These are phyloP conservation scores for Heterodera schachtii DNA, from an alignment of 1,140 invertebrate species.

Conservation along the genomic window DNA sequence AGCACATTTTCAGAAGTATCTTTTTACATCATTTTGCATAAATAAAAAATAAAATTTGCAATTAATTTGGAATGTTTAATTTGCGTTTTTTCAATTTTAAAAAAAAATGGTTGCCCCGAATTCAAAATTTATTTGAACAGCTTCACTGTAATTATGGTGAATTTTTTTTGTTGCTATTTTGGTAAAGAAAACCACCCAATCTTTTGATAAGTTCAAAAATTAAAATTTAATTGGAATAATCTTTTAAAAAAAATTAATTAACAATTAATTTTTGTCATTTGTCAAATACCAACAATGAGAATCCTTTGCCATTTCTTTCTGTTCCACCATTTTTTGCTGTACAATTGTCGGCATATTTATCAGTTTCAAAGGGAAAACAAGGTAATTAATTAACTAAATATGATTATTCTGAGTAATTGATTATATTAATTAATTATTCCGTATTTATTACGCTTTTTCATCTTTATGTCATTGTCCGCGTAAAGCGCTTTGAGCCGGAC, in stretches of 20 bases:
- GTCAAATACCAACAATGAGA: not conserved
- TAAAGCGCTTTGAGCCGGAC: not conserved
- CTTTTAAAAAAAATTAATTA: not conserved
- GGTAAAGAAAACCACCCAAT: not conserved
- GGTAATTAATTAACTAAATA: too few species aligned
- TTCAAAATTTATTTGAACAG: not conserved
- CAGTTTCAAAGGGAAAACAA: not conserved
- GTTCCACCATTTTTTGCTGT: not conserved
- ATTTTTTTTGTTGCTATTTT: not conserved
- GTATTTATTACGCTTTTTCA: too few species aligned
- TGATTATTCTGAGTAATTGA: not conserved
- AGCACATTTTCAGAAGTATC: too few species aligned
- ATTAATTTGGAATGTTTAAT: too few species aligned
- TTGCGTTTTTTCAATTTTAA: not conserved
- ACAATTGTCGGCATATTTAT: not conserved
- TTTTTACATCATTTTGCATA: too few species aligned
- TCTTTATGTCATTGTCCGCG: not conserved
- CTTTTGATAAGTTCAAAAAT: not conserved
- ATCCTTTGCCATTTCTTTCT: not conserved
- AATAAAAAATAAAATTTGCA: too few species aligned
- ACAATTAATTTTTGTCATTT: not conserved
- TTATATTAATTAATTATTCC: too few species aligned
- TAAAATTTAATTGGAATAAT: not conserved
- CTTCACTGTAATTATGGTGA: not conserved
- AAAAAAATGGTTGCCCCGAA: not conserved